phyloP scores from a whole-genome alignment of 2,888 invertebrate genomes.

The Oegoconia quadripuncta region DNA sequence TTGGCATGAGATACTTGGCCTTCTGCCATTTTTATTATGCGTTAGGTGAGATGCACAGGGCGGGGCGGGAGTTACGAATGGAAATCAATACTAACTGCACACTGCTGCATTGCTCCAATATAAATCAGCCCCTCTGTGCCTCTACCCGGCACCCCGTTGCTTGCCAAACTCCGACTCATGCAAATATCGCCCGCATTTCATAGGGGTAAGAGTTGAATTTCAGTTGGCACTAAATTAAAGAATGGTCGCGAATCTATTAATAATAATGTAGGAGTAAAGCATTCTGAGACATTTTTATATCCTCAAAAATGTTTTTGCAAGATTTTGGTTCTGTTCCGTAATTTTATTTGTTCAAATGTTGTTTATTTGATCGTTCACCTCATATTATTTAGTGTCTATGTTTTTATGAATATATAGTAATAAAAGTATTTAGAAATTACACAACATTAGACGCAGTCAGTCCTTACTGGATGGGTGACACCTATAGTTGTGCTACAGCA shows the following conservation, averaged over 20 bases:
- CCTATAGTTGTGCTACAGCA: too few species aligned
- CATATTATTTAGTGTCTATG: too few species aligned
- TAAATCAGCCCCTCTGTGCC: conserved; percentile 67
- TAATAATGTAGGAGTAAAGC: conserved; percentile 39
- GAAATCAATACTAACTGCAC: conserved; percentile 80
- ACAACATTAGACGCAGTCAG: too few species aligned
- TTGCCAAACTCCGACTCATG: conserved; percentile 51
- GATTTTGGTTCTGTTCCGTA: conserved; percentile 14
- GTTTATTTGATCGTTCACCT: too few species aligned
- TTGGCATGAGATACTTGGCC: conserved; percentile 53
- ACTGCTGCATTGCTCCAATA: conserved; percentile 78
- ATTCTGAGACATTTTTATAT: conserved; percentile 36
- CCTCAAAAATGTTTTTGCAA: conserved; percentile 17
- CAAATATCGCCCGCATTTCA: conserved; percentile 33
- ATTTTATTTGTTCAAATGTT: too few species aligned
- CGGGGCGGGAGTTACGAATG: conserved; percentile 63
- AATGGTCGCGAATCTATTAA: conserved; percentile 53
- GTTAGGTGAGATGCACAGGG: conserved; percentile 64
- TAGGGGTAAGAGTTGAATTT: conserved; percentile 23
- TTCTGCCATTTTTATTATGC: conserved; percentile 69
- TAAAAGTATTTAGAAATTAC: too few species aligned
- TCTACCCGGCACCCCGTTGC: conserved; percentile 49
- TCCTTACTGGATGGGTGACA: too few species aligned
- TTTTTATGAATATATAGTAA: too few species aligned
- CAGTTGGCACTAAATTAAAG: conserved; percentile 19